Conservation (phyloP, 2,113 vertebrate species). For the Onychostoma macrolepis region DNA sequence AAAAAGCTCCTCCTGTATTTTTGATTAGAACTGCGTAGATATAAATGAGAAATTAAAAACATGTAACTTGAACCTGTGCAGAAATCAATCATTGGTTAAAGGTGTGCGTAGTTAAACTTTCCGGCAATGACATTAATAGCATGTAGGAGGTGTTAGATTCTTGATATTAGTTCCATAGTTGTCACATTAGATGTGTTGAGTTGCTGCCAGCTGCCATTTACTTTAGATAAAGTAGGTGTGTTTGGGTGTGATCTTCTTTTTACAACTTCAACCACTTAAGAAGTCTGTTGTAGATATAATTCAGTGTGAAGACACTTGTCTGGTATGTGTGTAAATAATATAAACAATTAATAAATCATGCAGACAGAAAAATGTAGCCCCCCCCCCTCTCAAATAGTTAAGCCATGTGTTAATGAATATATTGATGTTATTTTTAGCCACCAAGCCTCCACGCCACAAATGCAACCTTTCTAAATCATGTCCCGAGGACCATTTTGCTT, state of each 20-base stretch:
- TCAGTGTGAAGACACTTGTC: background rate
- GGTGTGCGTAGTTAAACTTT: background rate
- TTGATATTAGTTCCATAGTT: background rate
- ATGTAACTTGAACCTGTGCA: background rate
- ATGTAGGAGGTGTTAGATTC: background rate
- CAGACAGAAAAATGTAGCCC: too few relatives aligned
- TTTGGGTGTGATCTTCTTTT: background rate
- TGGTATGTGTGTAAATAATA: background rate
- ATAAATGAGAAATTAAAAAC: background rate
- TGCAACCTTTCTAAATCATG: conserved; percentile 90
- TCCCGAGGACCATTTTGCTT: conserved; percentile 88
- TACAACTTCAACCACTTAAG: background rate
- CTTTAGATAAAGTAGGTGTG: background rate
- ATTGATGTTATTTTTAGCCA: conserved; percentile 71
- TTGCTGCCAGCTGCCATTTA: background rate
- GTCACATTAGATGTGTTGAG: background rate
- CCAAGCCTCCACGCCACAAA: conserved; percentile 80
- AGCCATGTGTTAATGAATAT: background rate
- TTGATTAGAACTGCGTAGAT: background rate
- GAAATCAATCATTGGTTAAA: background rate
- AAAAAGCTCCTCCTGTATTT: background rate
- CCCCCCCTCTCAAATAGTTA: background rate
- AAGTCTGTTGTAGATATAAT: background rate
- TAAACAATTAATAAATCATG: background rate
- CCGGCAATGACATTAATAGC: background rate